Percentiles rank a stretch among this genome's conserved stretches.
These are phyloP conservation scores for Pseudochirops cupreus DNA, from an alignment of 2,797 vertebrate genomes.

Conservation along the genomic window DNA sequence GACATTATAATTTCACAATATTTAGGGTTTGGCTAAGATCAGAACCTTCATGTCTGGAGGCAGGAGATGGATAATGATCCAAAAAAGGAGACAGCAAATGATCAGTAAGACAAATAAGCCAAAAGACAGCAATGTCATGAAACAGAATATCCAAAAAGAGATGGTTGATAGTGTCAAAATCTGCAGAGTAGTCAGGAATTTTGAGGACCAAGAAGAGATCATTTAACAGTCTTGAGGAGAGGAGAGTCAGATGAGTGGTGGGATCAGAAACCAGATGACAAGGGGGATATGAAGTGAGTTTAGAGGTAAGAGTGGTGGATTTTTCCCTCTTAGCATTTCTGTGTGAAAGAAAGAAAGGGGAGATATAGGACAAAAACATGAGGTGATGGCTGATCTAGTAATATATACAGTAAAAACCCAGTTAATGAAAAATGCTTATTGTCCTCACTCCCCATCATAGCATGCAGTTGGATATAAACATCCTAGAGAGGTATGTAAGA, in stretches of 20 bases:
- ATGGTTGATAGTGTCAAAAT: neutral
- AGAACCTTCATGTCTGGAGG: neutral
- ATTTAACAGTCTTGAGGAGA: neutral
- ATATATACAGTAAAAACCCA: neutral
- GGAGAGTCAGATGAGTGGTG: neutral
- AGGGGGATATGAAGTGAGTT: neutral
- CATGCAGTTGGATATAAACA: neutral
- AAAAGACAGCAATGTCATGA: neutral
- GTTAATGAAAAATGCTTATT: neutral
- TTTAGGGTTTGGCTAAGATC: neutral
- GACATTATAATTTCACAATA: neutral
- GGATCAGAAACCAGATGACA: neutral
- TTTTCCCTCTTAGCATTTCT: neutral
- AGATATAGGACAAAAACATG: neutral
- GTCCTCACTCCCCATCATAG: neutral
- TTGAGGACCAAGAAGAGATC: neutral
- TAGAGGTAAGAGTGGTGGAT: neutral
- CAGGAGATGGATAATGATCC: neutral
- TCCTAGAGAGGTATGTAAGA: constrained; percentile 1
- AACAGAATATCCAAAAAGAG: neutral
- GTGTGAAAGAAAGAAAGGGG: neutral
- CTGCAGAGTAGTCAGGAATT: neutral
- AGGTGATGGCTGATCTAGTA: neutral
- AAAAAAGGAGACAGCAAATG: neutral
- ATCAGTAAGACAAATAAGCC: neutral